Percentiles rank a stretch among this genome's conserved stretches.
These are phyloP conservation scores for Mercenaria mercenaria DNA, from an alignment of 1,140 invertebrate species.

Conservation along the genomic window DNA sequence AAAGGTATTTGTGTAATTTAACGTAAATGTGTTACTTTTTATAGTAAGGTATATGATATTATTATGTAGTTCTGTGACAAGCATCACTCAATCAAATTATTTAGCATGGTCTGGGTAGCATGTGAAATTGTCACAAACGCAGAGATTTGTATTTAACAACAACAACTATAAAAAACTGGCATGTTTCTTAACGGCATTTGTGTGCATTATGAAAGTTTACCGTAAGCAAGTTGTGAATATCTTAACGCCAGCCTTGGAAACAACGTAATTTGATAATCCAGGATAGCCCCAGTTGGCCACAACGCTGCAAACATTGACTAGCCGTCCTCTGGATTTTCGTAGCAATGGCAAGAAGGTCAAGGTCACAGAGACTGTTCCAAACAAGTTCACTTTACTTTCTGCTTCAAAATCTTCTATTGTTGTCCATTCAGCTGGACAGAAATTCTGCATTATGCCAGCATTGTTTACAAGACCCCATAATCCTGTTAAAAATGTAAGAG, in stretches of 20 bases:
- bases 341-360: constrained; percentile 75
- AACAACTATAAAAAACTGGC: too few relatives aligned
- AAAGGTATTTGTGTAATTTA: too few relatives aligned
- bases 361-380: constrained; percentile 72
- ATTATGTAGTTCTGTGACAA: too few relatives aligned
- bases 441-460: constrained; percentile 71
- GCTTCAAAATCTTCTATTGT: constrained; percentile 65
- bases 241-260: constrained; percentile 47
- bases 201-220: neutral
- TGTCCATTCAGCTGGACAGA: constrained; percentile 65
- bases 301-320: constrained; percentile 76
- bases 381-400: constrained; percentile 70
- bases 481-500: constrained; percentile 47
- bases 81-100: too few relatives aligned
- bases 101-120: too few relatives aligned
- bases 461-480: constrained; percentile 82
- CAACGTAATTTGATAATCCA: constrained; percentile 19
- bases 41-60: too few relatives aligned
- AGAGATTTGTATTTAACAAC: too few relatives aligned
- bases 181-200: too few relatives aligned
- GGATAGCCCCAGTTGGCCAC: constrained; percentile 37
- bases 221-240: constrained; percentile 50
- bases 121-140: too few relatives aligned
- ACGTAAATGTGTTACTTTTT: too few relatives aligned
- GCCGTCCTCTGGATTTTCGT: constrained; percentile 67